Percentiles rank a stretch among this genome's conserved stretches.
Evolutionary conservation across 2,888 invertebrate species (phyloP).

Genomic region (Itoplectis maculator): DNA sequence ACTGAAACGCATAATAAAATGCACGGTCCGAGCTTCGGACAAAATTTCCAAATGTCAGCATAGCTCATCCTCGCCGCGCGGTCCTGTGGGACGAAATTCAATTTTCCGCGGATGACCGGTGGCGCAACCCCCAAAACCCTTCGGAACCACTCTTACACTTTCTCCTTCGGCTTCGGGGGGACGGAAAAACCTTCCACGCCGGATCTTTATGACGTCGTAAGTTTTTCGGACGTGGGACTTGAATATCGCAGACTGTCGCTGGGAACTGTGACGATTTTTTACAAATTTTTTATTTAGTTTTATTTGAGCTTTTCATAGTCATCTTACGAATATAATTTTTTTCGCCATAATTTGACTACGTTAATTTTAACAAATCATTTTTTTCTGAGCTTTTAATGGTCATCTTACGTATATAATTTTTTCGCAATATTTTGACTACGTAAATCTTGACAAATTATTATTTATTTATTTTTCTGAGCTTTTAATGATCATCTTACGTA

Average conservation of each 20-base stretch:
- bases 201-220: constrained; percentile 83
- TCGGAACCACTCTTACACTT: constrained; percentile 64
- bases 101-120: constrained; percentile 84
- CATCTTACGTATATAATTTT: too few relatives aligned
- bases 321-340: too few relatives aligned
- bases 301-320: too few relatives aligned
- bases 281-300: too few relatives aligned
- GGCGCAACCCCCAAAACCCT: too few relatives aligned
- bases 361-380: too few relatives aligned
- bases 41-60: constrained; percentile 80
- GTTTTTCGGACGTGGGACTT: constrained; percentile 74
- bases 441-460: too few relatives aligned
- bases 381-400: too few relatives aligned
- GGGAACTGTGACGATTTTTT: background rate
- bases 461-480: too few relatives aligned
- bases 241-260: constrained; percentile 26
- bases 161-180: constrained; percentile 28
- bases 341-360: too few relatives aligned
- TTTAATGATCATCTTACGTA: too few relatives aligned
- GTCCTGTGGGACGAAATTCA: constrained; percentile 84
- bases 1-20: constrained; percentile 55
- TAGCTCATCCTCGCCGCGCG: constrained; percentile 78
- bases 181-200: constrained; percentile 65
- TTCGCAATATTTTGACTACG: too few relatives aligned
- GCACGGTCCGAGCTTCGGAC: background rate